These are phyloP conservation scores for Triplophysa rosa DNA, from an alignment of 2,113 vertebrate species.

Conservation along the genomic window DNA sequence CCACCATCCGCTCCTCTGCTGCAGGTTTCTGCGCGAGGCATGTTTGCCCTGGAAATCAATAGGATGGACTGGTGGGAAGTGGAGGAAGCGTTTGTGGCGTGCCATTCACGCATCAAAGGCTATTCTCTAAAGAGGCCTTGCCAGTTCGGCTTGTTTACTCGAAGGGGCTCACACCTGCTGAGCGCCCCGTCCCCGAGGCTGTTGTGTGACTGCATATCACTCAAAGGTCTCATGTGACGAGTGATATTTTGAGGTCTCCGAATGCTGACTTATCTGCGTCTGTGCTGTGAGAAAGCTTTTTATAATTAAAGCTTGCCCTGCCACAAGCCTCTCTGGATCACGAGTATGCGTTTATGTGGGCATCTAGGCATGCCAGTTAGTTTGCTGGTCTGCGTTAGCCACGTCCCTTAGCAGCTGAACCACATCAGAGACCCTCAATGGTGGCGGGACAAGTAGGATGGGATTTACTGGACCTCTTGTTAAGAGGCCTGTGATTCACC, in stretches of 20 bases:
- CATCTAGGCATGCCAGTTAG: constrained; percentile 18
- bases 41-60: constrained; percentile 36
- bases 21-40: background rate
- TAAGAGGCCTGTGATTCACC: constrained; percentile 5
- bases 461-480: background rate
- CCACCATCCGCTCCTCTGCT: background rate
- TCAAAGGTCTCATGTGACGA: background rate
- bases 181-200: constrained; percentile 1
- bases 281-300: constrained; percentile 27
- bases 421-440: constrained; percentile 7
- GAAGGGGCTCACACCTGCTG: constrained; percentile 9
- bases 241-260: constrained; percentile 18
- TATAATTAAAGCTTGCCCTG: constrained; percentile 38
- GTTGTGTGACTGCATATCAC: constrained; percentile 25
- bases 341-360: constrained; percentile 18
- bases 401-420: constrained; percentile 22
- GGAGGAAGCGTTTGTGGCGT: background rate
- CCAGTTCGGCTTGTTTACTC: constrained; percentile 12
- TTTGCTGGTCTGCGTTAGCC: background rate
- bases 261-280: constrained; percentile 29
- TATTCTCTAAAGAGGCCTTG: constrained; percentile 1
- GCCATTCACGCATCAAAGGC: constrained; percentile 27
- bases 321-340: constrained; percentile 27
- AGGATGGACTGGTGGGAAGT: constrained; percentile 25
- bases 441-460: background rate